Evolutionary conservation across 2,888 invertebrate species (phyloP), one percentile per base, ranked within the genome.

Genomic region (Geophilus truncorum): DNA sequence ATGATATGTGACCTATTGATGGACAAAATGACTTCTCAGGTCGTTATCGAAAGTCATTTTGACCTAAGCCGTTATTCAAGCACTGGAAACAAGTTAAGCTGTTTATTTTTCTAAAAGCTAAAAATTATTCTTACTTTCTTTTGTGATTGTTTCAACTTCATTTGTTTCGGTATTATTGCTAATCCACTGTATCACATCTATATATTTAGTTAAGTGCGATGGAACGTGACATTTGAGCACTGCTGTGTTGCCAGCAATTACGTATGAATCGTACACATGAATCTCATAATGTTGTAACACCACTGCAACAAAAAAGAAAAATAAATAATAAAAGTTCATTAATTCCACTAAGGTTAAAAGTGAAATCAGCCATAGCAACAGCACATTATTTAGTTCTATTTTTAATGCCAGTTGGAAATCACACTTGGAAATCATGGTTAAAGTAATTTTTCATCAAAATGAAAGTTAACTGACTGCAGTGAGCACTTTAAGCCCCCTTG

Each of bases 171-270:
- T 70, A 25, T 70, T 70, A 70, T 70, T 70, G 70, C 70, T 70
- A 70, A 70, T 70, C 70, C 70, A 70, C 28, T 70, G 70, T 70
- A 70, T 70, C 28, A 70, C 70, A 70, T 70, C 70, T 70, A 70
- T 70, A 25, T 70, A 70, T 25, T 70, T 70, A 6, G 70, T n/a
- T 25, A 70, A 28, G n/a, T 70, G 70, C 25, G 23, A 4, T 25
- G 70, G 70, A 23, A 70, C 70, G n/a, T 70, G 70, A 70, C 70
- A 70, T 70, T 70, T 70, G 70, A 70, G 70, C 70, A 70, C 70
- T 70, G 70, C 70, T 25, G 70, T 70, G 28, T 70, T 70, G 10
- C 70, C 70, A 70, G 70, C 70, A 28, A 70, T 70, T 2, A 70
- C 70, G 10, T 70, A 70, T 28, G 70, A 70, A 70, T 70, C 70